phyloP scores from a whole-genome alignment of 2,797 vertebrate species.

The Ctenopoma kingsleyae region DNA sequence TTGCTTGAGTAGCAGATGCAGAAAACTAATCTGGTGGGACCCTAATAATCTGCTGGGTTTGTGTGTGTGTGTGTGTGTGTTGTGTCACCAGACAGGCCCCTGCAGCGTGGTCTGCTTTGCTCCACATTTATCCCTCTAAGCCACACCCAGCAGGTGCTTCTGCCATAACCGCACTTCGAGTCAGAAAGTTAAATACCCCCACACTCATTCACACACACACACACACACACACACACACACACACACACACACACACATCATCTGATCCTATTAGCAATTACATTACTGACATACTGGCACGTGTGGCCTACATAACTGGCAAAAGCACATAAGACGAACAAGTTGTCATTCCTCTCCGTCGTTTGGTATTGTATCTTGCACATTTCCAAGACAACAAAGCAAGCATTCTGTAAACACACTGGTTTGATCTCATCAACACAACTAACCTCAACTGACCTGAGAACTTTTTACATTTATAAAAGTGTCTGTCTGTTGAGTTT shows the following conservation, averaged over 20 bases:
- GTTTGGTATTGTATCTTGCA: background rate
- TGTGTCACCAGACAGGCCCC: conserved; percentile 68
- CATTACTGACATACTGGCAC: conserved; percentile 61
- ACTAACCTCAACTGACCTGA: background rate
- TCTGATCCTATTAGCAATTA: conserved; percentile 72
- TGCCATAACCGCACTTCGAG: conserved; percentile 49
- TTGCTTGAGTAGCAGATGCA: conserved; percentile 67
- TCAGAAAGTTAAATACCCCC: conserved; percentile 64
- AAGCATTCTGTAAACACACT: too few species aligned
- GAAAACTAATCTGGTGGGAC: conserved; percentile 73
- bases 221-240: background rate
- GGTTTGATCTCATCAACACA: too few species aligned
- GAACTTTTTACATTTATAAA: background rate
- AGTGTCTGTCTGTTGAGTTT: background rate
- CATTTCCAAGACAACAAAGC: too few species aligned
- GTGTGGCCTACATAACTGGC: conserved; percentile 15
- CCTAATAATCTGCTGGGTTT: conserved; percentile 68
- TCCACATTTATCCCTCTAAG: conserved; percentile 63
- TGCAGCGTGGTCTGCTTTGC: conserved; percentile 54
- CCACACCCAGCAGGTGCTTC: conserved; percentile 52
- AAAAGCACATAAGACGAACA: conserved; percentile 28
- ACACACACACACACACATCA: background rate
- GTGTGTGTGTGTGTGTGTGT: conserved; percentile 21
- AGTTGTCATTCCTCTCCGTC: conserved; percentile 8
- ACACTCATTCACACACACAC: background rate